These are phyloP conservation scores for Apogon talboti DNA, from an alignment of 2,797 vertebrate species.

Conservation along the genomic window DNA sequence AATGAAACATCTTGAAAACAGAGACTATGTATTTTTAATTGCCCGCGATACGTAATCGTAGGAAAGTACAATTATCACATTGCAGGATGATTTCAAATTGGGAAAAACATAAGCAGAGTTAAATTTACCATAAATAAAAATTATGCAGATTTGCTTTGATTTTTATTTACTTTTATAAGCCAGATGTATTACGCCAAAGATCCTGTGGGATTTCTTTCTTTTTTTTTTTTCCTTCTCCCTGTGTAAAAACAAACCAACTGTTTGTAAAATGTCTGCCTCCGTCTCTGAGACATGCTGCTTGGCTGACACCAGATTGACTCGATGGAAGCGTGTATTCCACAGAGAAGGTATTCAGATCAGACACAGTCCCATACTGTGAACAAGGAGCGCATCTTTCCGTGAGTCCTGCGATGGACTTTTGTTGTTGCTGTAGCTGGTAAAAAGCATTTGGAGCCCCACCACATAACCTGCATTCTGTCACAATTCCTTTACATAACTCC, in stretches of 20 bases:
- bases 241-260: constrained; percentile 50
- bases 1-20: constrained; percentile 67
- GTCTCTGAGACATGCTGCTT: constrained; percentile 57
- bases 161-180: constrained; percentile 29
- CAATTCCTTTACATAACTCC: constrained; percentile 1
- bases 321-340: constrained; percentile 71
- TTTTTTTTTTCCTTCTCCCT: constrained; percentile 7
- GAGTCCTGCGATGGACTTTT: constrained; percentile 66
- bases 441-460: constrained; percentile 21
- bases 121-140: constrained; percentile 39
- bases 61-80: constrained; percentile 37
- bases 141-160: constrained; percentile 5
- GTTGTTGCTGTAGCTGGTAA: constrained; percentile 46
- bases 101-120: constrained; percentile 18
- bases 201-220: neutral
- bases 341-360: constrained; percentile 69
- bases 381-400: constrained; percentile 58
- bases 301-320: constrained; percentile 66
- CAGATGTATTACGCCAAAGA: constrained; percentile 26
- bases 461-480: constrained; percentile 16
- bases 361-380: constrained; percentile 63
- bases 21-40: constrained; percentile 56
- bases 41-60: constrained; percentile 34
- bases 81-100: constrained; percentile 52
- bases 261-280: constrained; percentile 59